Conservation (phyloP, 2,113 vertebrate species). For the Phoenicopterus ruber region DNA sequence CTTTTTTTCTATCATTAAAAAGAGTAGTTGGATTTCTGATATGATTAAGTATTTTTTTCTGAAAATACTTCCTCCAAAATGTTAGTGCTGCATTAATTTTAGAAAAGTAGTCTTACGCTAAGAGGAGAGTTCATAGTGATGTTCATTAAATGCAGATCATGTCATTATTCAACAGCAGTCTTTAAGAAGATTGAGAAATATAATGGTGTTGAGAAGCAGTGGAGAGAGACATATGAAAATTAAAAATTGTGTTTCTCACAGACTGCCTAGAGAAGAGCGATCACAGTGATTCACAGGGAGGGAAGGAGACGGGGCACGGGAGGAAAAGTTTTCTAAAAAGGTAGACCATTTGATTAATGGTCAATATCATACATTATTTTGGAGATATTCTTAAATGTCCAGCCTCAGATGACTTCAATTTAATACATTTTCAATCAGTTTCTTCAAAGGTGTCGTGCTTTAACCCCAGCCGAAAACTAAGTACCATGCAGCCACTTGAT, state of each 20-base stretch:
- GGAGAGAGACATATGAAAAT: background rate
- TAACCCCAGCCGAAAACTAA: no score
- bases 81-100: background rate
- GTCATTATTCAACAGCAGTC: background rate
- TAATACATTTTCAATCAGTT: background rate
- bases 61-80: background rate
- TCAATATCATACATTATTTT: background rate
- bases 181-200: background rate
- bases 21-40: background rate
- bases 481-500: no score
- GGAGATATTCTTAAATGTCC: background rate
- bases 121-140: background rate
- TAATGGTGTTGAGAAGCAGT: background rate
- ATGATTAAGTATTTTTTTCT: background rate
- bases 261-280: background rate
- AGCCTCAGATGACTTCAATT: background rate
- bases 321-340: background rate
- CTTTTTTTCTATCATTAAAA: background rate
- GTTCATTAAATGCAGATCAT: background rate
- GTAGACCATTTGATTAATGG: background rate
- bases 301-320: accelerated
- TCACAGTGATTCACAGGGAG: accelerated
- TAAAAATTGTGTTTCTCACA: background rate
- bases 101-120: background rate
- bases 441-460: background rate